Conservation (phyloP, 2,888 invertebrate species). For the Andrena fulva region DNA sequence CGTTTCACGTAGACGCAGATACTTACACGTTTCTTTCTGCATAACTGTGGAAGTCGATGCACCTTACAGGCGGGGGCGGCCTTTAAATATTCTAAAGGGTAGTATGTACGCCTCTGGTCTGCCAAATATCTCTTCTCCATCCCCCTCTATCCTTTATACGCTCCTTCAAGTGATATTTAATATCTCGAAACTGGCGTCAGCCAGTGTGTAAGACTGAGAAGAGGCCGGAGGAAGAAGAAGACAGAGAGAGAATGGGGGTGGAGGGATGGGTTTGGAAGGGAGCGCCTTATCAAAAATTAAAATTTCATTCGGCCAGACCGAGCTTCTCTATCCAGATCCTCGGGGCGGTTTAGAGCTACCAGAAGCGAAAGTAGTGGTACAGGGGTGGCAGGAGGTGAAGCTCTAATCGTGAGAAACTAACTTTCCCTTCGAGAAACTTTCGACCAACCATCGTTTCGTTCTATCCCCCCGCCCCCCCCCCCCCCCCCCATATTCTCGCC, state of each 20-base stretch:
- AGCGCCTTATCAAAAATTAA: slow-evolving; percentile 82
- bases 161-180: slow-evolving; percentile 70
- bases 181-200: slow-evolving; percentile 68
- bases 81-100: slow-evolving; percentile 60
- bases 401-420: slow-evolving; percentile 76
- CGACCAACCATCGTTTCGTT: slow-evolving; percentile 47
- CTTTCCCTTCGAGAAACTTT: slow-evolving; percentile 68
- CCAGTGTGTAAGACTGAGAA: not conserved
- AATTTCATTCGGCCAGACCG: slow-evolving; percentile 81
- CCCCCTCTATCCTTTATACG: slow-evolving; percentile 11
- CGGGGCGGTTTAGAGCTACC: slow-evolving; percentile 58
- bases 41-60: slow-evolving; percentile 41
- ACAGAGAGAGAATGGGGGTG: not conserved
- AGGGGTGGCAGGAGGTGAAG: slow-evolving; percentile 39
- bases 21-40: slow-evolving; percentile 44
- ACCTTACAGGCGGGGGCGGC: not conserved
- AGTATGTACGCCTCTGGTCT: slow-evolving; percentile 31
- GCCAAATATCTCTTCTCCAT: slow-evolving; percentile 12
- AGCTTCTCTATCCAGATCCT: slow-evolving; percentile 69
- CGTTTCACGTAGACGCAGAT: not conserved
- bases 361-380: slow-evolving; percentile 53
- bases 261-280: slow-evolving; percentile 46
- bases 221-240: slow-evolving; percentile 30
- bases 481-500: not conserved
- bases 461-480: not conserved